Conservation (phyloP, 1,140 invertebrate species). For the Camponotus floridanus region DNA sequence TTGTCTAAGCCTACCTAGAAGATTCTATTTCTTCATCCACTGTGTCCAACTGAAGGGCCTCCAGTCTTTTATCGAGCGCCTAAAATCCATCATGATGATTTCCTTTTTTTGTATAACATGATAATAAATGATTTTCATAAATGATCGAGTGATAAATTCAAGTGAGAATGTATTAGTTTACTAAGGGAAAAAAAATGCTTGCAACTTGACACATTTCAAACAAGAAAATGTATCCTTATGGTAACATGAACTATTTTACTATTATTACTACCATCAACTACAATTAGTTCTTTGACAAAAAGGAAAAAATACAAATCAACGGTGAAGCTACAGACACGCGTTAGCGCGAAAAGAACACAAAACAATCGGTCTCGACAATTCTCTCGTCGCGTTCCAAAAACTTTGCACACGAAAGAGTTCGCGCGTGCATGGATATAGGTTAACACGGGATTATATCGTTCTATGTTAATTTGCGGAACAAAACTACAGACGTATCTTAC, state of each 20-base stretch:
- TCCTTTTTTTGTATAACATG: not conserved
- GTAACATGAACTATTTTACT: slow-evolving; percentile 3
- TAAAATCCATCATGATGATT: slow-evolving; percentile 72
- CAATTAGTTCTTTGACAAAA: too few relatives aligned
- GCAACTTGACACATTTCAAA: not conserved
- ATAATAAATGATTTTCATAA: not conserved
- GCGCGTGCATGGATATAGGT: slow-evolving; percentile 44
- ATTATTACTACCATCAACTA: slow-evolving; percentile 20
- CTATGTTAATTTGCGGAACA: not conserved
- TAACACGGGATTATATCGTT: slow-evolving; percentile 47
- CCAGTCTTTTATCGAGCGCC: slow-evolving; percentile 83
- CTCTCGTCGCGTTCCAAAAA: not conserved
- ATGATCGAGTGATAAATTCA: not conserved
- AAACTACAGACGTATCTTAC: slow-evolving; percentile 81
- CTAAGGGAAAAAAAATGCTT: not conserved
- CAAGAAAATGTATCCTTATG: slow-evolving; percentile 45
- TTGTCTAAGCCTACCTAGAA: slow-evolving; percentile 75
- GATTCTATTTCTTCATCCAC: slow-evolving; percentile 81
- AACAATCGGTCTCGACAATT: not conserved
- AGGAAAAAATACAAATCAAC: too few relatives aligned
- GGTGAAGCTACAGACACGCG: too few relatives aligned
- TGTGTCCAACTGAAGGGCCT: slow-evolving; percentile 79
- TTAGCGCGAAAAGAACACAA: not conserved
- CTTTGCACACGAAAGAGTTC: slow-evolving; percentile 28
- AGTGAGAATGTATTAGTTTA: not conserved